Conservation (phyloP, 2,113 vertebrate genomes). For the Micromys minutus region DNA sequence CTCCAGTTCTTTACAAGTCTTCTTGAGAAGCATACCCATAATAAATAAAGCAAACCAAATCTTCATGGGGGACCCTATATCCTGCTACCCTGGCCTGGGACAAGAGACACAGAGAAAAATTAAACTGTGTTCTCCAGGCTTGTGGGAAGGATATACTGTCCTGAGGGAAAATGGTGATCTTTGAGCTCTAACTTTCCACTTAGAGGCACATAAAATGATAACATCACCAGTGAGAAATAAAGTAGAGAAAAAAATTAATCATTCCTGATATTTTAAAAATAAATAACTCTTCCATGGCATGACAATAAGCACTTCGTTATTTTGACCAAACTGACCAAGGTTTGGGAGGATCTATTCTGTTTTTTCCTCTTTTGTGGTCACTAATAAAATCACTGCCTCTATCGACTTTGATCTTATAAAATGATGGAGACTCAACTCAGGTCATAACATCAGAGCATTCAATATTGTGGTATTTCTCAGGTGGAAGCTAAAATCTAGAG, state of each 20-base stretch:
- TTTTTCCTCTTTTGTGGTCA: not conserved
- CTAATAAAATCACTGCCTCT: not conserved
- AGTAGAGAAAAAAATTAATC: not conserved
- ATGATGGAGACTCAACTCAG: conserved; percentile 15
- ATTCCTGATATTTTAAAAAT: not conserved
- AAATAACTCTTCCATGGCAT: not conserved
- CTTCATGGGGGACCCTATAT: not conserved
- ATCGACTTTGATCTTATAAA: conserved; percentile 30
- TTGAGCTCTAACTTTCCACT: not conserved
- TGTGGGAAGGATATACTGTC: not conserved
- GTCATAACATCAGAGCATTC: not conserved
- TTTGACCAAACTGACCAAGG: not conserved
- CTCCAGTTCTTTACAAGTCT: not conserved
- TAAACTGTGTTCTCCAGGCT: not conserved
- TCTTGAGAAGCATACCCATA: not conserved
- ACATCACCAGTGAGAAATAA: not conserved
- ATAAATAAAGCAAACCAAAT: not conserved
- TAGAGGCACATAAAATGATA: not conserved
- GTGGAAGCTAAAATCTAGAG: conserved; percentile 10
- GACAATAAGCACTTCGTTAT: not conserved
- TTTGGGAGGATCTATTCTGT: not conserved
- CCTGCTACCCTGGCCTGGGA: not conserved
- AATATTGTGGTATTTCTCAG: not conserved
- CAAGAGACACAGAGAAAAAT: not conserved
- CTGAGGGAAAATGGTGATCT: not conserved